These are phyloP conservation scores for Drosophila meridionalis DNA, from an alignment of 2,888 invertebrate genomes.

Conservation along the genomic window DNA sequence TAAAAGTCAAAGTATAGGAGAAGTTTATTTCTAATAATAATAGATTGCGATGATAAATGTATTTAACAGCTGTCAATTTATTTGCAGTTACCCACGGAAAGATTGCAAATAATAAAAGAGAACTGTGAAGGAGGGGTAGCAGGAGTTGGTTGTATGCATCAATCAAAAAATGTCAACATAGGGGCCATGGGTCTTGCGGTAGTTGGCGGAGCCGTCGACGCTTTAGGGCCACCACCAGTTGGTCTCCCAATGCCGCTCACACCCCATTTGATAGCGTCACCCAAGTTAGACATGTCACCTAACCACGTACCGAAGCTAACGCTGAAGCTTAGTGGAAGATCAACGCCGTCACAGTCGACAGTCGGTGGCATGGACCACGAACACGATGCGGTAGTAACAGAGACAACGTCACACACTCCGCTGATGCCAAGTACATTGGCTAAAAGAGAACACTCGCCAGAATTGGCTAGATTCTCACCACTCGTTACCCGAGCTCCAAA, in stretches of 20 bases:
- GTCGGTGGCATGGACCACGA: slow-evolving; percentile 16
- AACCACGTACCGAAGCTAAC: slow-evolving; percentile 90
- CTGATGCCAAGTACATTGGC: neutral
- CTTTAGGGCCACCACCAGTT: neutral
- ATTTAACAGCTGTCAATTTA: neutral
- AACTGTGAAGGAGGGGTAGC: neutral
- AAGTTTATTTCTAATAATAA: neutral
- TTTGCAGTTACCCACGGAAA: slow-evolving; percentile 32
- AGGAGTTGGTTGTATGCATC: neutral
- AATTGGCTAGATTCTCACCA: slow-evolving; percentile 93
- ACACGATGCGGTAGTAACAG: slow-evolving; percentile 14
- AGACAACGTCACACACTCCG: neutral
- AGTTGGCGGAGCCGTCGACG: slow-evolving; percentile 4
- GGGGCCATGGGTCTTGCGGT: neutral
- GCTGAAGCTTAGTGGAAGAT: slow-evolving; percentile 88
- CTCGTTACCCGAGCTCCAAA: slow-evolving; percentile 93
- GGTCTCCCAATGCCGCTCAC: neutral
- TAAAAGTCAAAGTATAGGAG: neutral
- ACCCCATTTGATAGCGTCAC: slow-evolving; percentile 17
- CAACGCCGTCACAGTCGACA: slow-evolving; percentile 21
- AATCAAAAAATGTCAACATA: neutral
- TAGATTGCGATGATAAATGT: neutral
- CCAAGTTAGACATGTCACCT: slow-evolving; percentile 43
- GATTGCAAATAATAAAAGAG: slow-evolving; percentile 4
- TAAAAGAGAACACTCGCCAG: slow-evolving; percentile 90